phyloP scores from a whole-genome alignment of 2,113 vertebrate species.

The Paratilapia polleni region DNA sequence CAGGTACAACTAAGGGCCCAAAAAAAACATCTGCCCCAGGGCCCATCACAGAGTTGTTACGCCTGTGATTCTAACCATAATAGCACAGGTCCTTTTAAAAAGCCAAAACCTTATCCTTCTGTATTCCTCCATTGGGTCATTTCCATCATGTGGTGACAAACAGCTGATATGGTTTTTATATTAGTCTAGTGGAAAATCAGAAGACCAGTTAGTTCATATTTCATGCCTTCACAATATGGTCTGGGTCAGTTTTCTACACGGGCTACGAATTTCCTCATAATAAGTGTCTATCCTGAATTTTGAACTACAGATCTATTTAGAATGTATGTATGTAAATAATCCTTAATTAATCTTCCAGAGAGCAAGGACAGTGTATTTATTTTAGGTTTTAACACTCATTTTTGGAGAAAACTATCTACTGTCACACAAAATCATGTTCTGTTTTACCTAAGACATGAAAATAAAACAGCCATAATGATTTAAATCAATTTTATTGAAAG shows the following conservation, averaged over 20 bases:
- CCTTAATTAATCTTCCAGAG: not conserved
- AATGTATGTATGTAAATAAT: accelerated
- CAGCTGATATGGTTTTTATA: not conserved
- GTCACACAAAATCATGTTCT: too few relatives aligned
- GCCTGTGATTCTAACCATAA: not conserved
- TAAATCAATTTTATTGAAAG: too few relatives aligned
- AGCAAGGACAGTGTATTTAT: not conserved
- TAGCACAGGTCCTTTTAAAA: not conserved
- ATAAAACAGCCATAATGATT: too few relatives aligned
- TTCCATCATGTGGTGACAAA: not conserved
- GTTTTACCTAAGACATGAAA: too few relatives aligned
- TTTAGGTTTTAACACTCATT: not conserved
- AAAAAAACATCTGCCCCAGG: too few relatives aligned
- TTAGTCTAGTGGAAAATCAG: not conserved
- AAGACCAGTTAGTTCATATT: not conserved
- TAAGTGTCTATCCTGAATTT: not conserved
- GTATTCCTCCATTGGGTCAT: not conserved
- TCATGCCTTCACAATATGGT: too few relatives aligned
- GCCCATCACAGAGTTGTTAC: too few relatives aligned
- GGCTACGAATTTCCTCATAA: not conserved
- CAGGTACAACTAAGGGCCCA: too few relatives aligned
- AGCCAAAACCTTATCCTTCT: not conserved
- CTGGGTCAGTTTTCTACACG: too few relatives aligned
- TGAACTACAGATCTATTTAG: not conserved
- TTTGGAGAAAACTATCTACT: not conserved